phyloP scores from a whole-genome alignment of 1,140 invertebrate genomes.

The Drosophila eugracilis region DNA sequence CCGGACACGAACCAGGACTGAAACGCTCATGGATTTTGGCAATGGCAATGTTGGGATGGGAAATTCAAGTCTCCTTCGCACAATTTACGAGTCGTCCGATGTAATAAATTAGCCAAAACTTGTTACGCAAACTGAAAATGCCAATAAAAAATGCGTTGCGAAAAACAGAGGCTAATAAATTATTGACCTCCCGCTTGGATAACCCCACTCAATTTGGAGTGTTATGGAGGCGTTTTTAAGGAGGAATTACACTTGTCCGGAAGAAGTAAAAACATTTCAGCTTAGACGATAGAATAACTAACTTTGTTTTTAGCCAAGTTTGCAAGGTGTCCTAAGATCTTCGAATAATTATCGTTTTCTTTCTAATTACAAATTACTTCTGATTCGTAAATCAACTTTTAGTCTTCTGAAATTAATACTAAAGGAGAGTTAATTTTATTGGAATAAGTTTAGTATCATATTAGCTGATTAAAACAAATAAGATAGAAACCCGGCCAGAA shows the following conservation, averaged over 20 bases:
- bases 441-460: no score
- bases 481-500: slow-evolving; percentile 2
- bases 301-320: slow-evolving; percentile 1
- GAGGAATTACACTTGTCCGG: slow-evolving; percentile 7
- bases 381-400: no score
- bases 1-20: slow-evolving; percentile 18
- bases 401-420: background rate
- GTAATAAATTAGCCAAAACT: slow-evolving; percentile 75
- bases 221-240: slow-evolving; percentile 12
- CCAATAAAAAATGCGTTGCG: slow-evolving; percentile 69
- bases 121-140: slow-evolving; percentile 68
- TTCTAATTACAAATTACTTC: no score
- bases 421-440: background rate
- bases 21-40: slow-evolving; percentile 28
- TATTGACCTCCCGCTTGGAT: slow-evolving; percentile 21
- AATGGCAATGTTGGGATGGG: background rate
- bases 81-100: slow-evolving; percentile 63
- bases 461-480: slow-evolving; percentile 1
- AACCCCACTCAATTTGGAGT: background rate
- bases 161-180: slow-evolving; percentile 64
- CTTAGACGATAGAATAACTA: background rate
- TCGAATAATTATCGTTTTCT: no score
- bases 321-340: no score
- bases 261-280: background rate
- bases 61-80: slow-evolving; percentile 8